phyloP scores from a whole-genome alignment of 2,113 vertebrate species.

The Polypterus senegalus region DNA sequence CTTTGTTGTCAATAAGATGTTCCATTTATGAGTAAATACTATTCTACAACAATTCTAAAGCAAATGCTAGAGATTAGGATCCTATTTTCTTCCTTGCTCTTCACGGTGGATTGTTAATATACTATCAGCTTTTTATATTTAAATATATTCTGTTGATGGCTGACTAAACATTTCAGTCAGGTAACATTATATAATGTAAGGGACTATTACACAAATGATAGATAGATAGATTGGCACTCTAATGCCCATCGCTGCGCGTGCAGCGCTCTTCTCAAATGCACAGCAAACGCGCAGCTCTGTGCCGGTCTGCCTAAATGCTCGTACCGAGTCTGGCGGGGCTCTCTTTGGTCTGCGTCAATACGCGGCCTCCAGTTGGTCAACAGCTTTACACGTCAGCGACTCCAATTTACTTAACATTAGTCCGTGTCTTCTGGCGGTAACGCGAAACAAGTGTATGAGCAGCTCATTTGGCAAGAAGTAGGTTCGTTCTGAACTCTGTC shows the following conservation, averaged over 20 bases:
- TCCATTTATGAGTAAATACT: too few relatives aligned
- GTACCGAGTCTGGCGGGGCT: conserved; percentile 12
- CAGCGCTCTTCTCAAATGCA: background rate
- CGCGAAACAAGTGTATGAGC: conserved; percentile 36
- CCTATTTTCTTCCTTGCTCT: too few relatives aligned
- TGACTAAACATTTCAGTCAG: too few relatives aligned
- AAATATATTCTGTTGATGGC: too few relatives aligned
- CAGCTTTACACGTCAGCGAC: conserved; percentile 39
- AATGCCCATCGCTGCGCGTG: background rate
- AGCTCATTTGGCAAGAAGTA: conserved; percentile 5
- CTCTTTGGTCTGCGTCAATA: conserved; percentile 21
- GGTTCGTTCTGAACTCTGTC: conserved; percentile 1
- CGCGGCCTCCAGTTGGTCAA: conserved; percentile 39
- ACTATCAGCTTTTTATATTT: too few relatives aligned
- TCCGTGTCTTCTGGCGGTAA: conserved; percentile 32
- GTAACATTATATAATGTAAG: too few relatives aligned
- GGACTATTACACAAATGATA: too few relatives aligned
- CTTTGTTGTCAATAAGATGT: too few relatives aligned
- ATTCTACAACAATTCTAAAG: too few relatives aligned
- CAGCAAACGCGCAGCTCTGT: too few relatives aligned
- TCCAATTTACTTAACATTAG: conserved; percentile 33
- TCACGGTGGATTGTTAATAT: too few relatives aligned
- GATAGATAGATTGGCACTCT: background rate
- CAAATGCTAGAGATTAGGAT: too few relatives aligned
- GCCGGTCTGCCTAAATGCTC: background rate